Base-by-base conservation (phyloP, 2,888 invertebrate genomes). In the Xanthorhoe spadicearia region DNA sequence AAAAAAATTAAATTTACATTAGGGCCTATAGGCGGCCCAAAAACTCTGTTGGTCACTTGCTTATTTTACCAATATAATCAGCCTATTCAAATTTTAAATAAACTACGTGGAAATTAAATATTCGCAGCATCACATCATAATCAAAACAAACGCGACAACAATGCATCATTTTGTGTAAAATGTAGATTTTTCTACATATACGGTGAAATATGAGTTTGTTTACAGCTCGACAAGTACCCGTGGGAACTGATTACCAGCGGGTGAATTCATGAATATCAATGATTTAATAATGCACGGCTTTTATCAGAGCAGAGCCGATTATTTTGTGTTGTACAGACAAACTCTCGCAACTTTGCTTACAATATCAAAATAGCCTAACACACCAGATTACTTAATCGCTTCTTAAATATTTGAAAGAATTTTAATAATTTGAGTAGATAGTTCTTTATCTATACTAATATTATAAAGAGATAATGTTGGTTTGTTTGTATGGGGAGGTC, bases 201-300 rank as follows among this genome's bases (percentile, higher is more conserved):
- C 54, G 65, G 66, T 70, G 69, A 73, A 72, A 72, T 74, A 75
- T 68, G 72, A 71, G 61, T 72, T 72, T 75, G 74, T 75, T 74
- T 75, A 74, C 74, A 69, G 62, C 53, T 71, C 68, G 66, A 67
- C 73, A 70, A 71, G 70, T 69, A 64, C 68, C 55, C 63, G 38
- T 43, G 69, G 70, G 71, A 71, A 69, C 74, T 77, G 77, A 80
- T 81, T 80, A 77, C 70, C 67, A 23, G 62, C 59, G 55, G 65
- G 51, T 64, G 68, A 73, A 75, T 74, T 65, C 70, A 78, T 81
- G 80, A 82, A 81, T 82, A 81, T 72, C 76, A 81, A 82, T 78
- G 75, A 76, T 74, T 68, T 75, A 75, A 76, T 78, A 74, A 75
- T 63, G 70, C 53, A 18, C 15, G 59, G 52, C 53, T 68, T 66